phyloP scores from a whole-genome alignment of 2,797 vertebrate species.

The Mus caroli region DNA sequence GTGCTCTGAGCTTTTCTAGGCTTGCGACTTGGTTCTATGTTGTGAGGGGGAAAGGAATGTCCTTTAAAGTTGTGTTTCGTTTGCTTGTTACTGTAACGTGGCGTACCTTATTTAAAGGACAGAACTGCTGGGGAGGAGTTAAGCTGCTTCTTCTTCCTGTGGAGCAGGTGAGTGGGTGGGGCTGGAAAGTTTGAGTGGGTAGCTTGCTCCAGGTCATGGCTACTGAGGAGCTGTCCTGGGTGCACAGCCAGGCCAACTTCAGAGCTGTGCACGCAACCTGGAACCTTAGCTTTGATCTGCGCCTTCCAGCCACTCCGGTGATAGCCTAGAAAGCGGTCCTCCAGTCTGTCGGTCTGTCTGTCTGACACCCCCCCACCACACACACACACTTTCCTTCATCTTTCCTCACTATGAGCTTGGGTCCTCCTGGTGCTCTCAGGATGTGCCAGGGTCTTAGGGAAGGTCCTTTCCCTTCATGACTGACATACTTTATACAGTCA shows the following conservation, averaged over 20 bases:
- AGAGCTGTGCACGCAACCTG: background rate
- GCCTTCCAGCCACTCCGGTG: background rate
- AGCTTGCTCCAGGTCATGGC: background rate
- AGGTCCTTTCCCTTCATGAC: background rate
- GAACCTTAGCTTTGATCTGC: background rate
- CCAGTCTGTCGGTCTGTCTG: background rate
- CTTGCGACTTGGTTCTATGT: slow-evolving; percentile 3
- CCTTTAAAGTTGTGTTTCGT: background rate
- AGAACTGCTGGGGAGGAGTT: background rate
- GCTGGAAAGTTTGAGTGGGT: background rate
- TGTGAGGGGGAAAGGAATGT: background rate
- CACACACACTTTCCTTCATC: too few relatives aligned
- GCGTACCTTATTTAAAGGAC: slow-evolving; percentile 12
- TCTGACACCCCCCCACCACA: too few relatives aligned
- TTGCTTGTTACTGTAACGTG: slow-evolving; percentile 8
- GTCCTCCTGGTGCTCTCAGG: background rate
- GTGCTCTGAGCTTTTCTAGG: slow-evolving; percentile 1
- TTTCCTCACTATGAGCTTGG: background rate
- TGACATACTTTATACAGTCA: background rate
- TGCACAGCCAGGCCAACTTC: background rate
- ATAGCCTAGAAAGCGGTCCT: background rate
- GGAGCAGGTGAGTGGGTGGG: background rate
- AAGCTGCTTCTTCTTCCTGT: background rate
- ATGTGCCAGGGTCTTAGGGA: background rate
- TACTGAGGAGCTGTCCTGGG: background rate